Base-by-base conservation (phyloP, 2,797 vertebrate genomes). In the Neosalanx taihuensis region DNA sequence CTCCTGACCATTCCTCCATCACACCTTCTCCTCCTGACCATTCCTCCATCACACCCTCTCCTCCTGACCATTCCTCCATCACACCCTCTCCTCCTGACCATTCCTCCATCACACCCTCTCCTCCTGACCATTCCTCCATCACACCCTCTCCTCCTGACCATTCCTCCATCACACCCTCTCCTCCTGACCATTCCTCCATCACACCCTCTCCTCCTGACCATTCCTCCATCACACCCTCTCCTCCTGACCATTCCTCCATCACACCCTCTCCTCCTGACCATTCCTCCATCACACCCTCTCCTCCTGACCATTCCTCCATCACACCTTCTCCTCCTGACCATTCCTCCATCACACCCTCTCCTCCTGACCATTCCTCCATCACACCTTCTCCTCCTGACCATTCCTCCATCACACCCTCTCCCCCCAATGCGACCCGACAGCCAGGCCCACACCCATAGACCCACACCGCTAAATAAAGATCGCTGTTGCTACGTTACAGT, bases 401-500 rank as follows among this genome's bases (percentile, higher is more conserved):
- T 35, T 60, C 78, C 78, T 83, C 77, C 82, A 78, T 86, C 84
- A 80, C 82, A 72, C 76, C 76, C 51, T 53, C 69, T 49, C 67
- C 72, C 76, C 81, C 80, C 71, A 70, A 73, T 85, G 86, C 77
- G 78, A 81, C 56, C 71, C 77, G 75, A 70, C 82, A 81, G 77
- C 76, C 67, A 85, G 88, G 90, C 88, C 87, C 81, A 83, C 57
- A 64, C 81, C 61, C 79, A 76, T 85, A 87, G 83, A 79, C 80
- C 76, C 76, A 81, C 84, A 72, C 73, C 77, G 88, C 86, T 90
- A 91, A 89, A 92, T 89, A 84, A 85, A 90, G 85, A 86, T 76
- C 58, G 78, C 75, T 83, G 91, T 94, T 93, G 91, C 92, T 91
- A 88, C 88, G 91, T 77, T 87, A 93, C 90, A 1, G 79, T 73